These are phyloP conservation scores for Pogonomyrmex barbatus DNA, from an alignment of 1,140 invertebrate genomes.

Conservation along the genomic window DNA sequence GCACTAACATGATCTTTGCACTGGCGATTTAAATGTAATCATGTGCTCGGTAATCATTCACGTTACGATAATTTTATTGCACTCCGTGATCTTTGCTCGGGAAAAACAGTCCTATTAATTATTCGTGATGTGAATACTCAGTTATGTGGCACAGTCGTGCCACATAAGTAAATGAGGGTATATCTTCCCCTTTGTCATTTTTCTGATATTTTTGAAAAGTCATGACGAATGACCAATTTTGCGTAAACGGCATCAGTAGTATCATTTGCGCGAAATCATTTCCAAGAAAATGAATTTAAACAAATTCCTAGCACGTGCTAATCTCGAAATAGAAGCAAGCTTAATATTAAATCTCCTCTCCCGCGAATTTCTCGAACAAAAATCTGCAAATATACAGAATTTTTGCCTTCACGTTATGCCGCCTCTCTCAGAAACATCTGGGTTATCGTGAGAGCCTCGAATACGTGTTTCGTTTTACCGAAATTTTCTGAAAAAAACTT, in stretches of 20 bases:
- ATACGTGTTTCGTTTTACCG: background rate
- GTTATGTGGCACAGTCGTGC: background rate
- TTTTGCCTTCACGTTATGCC: background rate
- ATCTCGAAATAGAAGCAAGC: background rate
- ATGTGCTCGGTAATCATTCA: background rate
- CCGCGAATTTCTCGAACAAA: background rate
- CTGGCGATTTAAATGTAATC: conserved; percentile 31
- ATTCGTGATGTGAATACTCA: conserved; percentile 11
- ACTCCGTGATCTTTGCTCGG: conserved; percentile 32
- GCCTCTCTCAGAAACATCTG: background rate
- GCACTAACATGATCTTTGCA: conserved; percentile 32
- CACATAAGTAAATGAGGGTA: too few relatives aligned
- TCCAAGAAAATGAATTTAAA: background rate
- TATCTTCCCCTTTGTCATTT: background rate
- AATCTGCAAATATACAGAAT: background rate
- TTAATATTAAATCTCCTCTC: background rate
- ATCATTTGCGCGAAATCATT: background rate
- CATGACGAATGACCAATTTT: conserved; percentile 4
- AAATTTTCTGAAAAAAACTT: background rate
- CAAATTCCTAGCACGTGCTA: background rate
- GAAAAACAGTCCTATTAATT: conserved; percentile 43
- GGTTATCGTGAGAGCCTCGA: background rate
- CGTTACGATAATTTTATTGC: conserved; percentile 22
- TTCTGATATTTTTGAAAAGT: conserved; percentile 4
- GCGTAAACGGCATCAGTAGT: background rate